phyloP scores from a whole-genome alignment of 2,113 vertebrate genomes.

The Natator depressus region DNA sequence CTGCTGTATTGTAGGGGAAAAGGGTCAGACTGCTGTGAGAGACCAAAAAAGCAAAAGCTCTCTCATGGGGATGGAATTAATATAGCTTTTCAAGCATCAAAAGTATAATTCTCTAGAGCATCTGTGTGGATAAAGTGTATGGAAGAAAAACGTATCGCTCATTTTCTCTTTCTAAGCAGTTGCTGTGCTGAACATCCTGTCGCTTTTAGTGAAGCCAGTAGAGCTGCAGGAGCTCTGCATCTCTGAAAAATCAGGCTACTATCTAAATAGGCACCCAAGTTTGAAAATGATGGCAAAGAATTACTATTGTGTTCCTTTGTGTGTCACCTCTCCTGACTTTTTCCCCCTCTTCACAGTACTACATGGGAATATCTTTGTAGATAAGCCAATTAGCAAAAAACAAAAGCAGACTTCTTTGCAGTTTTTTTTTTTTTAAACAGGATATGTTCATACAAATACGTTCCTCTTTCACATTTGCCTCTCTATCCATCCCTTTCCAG shows the following conservation, averaged over 20 bases:
- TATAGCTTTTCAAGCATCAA: neutral
- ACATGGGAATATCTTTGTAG: neutral
- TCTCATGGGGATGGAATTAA: neutral
- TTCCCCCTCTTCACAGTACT: neutral
- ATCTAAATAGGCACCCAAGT: neutral
- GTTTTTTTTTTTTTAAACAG: too few relatives aligned
- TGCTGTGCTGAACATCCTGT: neutral
- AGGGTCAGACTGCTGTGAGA: neutral
- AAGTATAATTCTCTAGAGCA: neutral
- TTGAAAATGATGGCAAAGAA: neutral
- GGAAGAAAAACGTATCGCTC: neutral
- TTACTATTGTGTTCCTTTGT: neutral
- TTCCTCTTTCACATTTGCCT: neutral
- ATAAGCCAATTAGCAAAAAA: neutral
- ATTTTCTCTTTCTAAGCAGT: neutral
- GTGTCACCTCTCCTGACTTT: neutral
- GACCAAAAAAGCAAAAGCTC: neutral
- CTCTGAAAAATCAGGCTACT: neutral
- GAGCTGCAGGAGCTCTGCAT: neutral
- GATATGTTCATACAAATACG: neutral
- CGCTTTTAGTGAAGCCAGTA: neutral
- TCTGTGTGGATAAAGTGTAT: rapidly evolving
- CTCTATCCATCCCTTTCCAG: neutral
- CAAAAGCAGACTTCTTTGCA: neutral
- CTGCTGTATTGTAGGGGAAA: neutral